Evolutionary conservation across 2,113 vertebrate species (phyloP), one percentile per base, ranked within the genome.

Genomic region (Chrysemys picta): DNA sequence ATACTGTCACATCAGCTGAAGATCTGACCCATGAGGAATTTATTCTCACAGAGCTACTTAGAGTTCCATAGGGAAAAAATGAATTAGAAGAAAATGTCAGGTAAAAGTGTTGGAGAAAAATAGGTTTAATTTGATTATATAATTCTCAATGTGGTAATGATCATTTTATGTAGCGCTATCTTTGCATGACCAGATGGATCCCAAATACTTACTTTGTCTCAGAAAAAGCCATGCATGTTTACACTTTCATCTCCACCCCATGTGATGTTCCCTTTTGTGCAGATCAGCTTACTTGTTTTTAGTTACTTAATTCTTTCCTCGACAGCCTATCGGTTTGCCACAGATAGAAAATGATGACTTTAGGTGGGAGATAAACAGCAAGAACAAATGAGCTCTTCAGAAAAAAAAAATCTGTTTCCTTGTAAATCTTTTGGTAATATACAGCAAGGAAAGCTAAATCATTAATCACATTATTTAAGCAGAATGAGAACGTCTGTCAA

Each of bases 301-400:
- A 87, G 82, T 31, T 84, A 59, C 17, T 53, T 94, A 93, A 87
- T 88, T 84, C 80, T 94, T 91, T 88, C 89, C 84, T 49, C 10
- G 0, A 95, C 90, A 93, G 62, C 87, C 82, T 84, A 80, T 52
- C 86, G 80, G 78, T 86, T 84, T 93, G 92, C 95, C 81, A 83
- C 75, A 94, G 82, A 91, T 7, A 78, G 85, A 96, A 96, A 94
- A 91, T 93, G 45, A 92, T 87, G 86, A 91, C 94, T 95, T 96
- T 50, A 89, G 87, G 83, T 95, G 82, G 91, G 79, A 92, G 96
- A 94, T 75, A 89, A 97, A 80, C 80, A 92, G 79, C 91, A 94
- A 95, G 89, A 93, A 91, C 84, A 97, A 96, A 96, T 62, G 96
- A 92, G 93, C 93, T 91, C 88, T 93, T 89, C 93, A 76, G 65